Conservation (phyloP, 2,113 vertebrate genomes). For the Synodontis membranacea region DNA sequence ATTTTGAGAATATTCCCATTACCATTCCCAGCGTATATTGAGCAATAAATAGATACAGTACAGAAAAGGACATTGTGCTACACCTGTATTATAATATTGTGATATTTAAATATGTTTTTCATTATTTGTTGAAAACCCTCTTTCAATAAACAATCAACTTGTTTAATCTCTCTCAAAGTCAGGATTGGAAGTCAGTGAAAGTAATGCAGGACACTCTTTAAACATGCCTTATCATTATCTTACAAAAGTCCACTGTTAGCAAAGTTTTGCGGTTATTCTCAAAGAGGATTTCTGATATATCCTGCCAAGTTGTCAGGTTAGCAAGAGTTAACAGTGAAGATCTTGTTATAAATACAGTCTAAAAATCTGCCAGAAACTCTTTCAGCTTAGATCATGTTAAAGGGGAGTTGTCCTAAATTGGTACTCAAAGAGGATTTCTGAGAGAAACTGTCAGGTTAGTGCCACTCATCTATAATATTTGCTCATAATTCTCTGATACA, state of each 20-base stretch:
- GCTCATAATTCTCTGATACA: neutral
- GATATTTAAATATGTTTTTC: neutral
- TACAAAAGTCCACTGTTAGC: neutral
- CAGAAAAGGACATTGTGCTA: neutral
- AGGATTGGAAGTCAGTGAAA: neutral
- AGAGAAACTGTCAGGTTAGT: neutral
- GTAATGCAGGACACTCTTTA: neutral
- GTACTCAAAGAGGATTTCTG: neutral
- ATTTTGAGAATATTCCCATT: no score
- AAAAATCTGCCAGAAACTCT: neutral
- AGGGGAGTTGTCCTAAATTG: neutral
- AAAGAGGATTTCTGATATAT: neutral
- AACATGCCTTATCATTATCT: neutral
- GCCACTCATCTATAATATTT: neutral
- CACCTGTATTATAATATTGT: neutral
- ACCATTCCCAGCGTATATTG: neutral
- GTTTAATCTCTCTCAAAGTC: neutral
- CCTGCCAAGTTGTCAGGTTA: neutral
- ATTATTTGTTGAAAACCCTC: conserved; percentile 46
- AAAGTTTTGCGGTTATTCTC: neutral
- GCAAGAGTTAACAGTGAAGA: neutral
- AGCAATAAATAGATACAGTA: neutral
- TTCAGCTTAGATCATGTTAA: neutral
- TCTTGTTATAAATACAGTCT: neutral
- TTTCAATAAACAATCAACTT: neutral